These are phyloP conservation scores for Neodontobutis hainanensis DNA, from an alignment of 2,113 vertebrate species.

Conservation along the genomic window DNA sequence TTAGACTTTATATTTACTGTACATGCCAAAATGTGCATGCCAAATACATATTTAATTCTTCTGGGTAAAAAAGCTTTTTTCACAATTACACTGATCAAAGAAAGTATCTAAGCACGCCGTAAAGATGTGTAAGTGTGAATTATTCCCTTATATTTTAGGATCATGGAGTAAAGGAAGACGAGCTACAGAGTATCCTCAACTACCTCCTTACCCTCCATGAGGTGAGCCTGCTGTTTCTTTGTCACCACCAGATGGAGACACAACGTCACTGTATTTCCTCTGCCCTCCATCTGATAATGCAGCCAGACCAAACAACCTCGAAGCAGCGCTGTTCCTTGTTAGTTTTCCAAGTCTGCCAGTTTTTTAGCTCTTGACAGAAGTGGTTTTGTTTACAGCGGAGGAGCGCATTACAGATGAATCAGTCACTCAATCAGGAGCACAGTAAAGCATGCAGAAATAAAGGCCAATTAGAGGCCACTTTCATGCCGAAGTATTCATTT, in stretches of 20 bases:
- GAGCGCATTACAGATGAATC: conserved; percentile 50
- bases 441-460: conserved; percentile 32
- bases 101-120: too few relatives aligned
- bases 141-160: conserved; percentile 81
- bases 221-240: conserved; percentile 73
- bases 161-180: conserved; percentile 94
- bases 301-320: conserved; percentile 11
- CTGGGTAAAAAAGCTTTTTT: too few relatives aligned
- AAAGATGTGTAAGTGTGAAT: neutral
- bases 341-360: conserved; percentile 46
- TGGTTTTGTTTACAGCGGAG: conserved; percentile 54
- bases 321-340: conserved; percentile 42
- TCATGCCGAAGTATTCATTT: conserved; percentile 30
- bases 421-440: conserved; percentile 39
- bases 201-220: conserved; percentile 97
- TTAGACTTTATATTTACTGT: too few relatives aligned
- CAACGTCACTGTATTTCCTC: neutral
- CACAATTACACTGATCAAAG: too few relatives aligned
- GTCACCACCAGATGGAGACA: conserved; percentile 76
- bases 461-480: conserved; percentile 26
- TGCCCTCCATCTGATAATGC: neutral
- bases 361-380: conserved; percentile 37
- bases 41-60: too few relatives aligned
- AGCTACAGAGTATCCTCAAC: conserved; percentile 96
- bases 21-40: too few relatives aligned